Conservation (phyloP, 2,797 vertebrate genomes). For the Cynopterus sphinx region DNA sequence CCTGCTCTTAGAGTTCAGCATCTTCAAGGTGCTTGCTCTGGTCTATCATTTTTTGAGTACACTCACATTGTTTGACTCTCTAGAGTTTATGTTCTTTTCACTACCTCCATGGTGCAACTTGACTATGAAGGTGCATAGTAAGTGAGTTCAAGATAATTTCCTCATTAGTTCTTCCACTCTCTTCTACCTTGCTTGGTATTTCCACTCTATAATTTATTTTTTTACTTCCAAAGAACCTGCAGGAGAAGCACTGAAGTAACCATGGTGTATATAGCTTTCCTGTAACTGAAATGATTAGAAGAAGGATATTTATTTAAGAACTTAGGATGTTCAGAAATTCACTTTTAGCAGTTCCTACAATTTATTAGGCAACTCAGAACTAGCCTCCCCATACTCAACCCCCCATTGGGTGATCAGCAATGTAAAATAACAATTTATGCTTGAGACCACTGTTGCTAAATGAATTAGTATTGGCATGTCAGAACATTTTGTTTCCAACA, state of each 20-base stretch:
- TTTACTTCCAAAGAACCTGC: neutral
- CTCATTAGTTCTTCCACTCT: neutral
- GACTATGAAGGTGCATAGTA: neutral
- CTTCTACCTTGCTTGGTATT: neutral
- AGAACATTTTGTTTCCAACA: neutral
- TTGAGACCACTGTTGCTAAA: neutral
- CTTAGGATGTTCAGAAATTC: neutral
- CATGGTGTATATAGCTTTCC: neutral
- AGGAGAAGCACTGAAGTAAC: neutral
- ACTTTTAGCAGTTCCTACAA: neutral
- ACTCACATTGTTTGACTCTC: neutral
- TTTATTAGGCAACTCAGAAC: neutral
- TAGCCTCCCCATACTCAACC: neutral
- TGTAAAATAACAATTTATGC: neutral
- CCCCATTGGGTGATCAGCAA: neutral
- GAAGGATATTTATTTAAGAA: neutral
- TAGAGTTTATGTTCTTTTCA: neutral
- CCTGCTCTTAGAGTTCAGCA: neutral
- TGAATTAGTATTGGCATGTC: neutral
- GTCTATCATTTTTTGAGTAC: neutral
- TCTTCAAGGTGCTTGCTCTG: neutral
- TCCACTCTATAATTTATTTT: neutral
- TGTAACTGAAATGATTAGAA: neutral
- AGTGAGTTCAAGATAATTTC: neutral
- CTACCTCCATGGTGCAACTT: neutral